A percentile compares a stretch with the other conserved stretches of the same genome.
Evolutionary conservation across 2,113 vertebrate species (phyloP).

Genomic region (Sinocyclocheilus rhinocerous): DNA sequence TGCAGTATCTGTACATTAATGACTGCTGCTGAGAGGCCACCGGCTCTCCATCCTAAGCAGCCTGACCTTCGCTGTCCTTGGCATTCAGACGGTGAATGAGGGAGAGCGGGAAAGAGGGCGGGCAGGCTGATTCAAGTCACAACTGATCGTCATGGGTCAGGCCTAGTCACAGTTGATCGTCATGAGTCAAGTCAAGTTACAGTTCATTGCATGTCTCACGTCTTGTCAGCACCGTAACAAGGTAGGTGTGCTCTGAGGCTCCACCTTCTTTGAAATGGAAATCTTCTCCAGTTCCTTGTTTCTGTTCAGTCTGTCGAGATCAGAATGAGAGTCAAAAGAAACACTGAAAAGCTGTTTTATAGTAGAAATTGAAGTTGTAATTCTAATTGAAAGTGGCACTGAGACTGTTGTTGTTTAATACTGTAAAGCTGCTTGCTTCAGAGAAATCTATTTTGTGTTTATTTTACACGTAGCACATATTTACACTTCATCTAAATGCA

Average conservation of each 20-base stretch:
- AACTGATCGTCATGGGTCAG: too few species aligned
- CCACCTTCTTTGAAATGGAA: not conserved
- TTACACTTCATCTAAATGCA: too few species aligned
- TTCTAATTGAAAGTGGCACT: not conserved
- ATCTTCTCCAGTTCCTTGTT: not conserved
- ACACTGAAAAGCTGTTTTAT: not conserved
- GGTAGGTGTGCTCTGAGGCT: not conserved
- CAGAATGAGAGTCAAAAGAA: not conserved
- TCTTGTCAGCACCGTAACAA: too few species aligned
- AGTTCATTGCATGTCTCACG: too few species aligned
- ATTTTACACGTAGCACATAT: too few species aligned
- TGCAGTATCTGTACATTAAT: constrained; percentile 22
- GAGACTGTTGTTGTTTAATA: not conserved
- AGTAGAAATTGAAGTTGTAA: not conserved
- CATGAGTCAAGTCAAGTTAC: too few species aligned
- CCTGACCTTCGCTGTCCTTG: constrained; percentile 49
- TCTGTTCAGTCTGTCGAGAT: not conserved
- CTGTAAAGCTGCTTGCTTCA: not conserved
- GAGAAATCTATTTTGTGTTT: not conserved
- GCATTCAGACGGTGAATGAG: constrained; percentile 1
- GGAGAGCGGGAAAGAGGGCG: not conserved
- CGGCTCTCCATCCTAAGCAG: constrained; percentile 10
- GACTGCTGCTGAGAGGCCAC: constrained; percentile 34
- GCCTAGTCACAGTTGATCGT: too few species aligned
- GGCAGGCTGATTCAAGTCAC: too few species aligned